Base-by-base conservation (phyloP, 2,888 invertebrate genomes). In the Epirrita christyi region DNA sequence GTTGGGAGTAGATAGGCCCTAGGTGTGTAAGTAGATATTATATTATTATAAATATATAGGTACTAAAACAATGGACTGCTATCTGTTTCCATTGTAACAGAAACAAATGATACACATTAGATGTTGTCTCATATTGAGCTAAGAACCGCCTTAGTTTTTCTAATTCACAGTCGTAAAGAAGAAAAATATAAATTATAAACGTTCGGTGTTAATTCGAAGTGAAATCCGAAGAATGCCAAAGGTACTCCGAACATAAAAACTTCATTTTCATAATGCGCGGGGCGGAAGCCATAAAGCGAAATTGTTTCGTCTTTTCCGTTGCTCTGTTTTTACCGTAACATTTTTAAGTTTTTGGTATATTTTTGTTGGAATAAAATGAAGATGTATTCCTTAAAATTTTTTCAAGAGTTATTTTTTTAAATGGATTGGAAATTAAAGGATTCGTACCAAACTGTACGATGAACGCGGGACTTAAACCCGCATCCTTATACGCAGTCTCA, bases 181-280 rank as follows among this genome's bases (percentile, higher is more conserved):
- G 29, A 50, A 64, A 58, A 58, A 63, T 59, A 55, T 63, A 67
- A 63, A 67, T 67, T 61, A 61, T 64, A 64, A 64, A 61, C 53
- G 48, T 40, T 59, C 54, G 63, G 64, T 63, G 68, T 74, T 75
- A 70, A 75, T 70, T 68, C 66, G 27, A 47, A 67, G 60, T 55
- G 62, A 69, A 73, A 71, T 70, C 67, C 57, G 61, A 74, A 66
- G 71, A 69, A 68, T 67, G 54, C 53, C 52, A 58, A 54, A 55
- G 40, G 55, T 55, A 57, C 32, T 50, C 51, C 27, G 70, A 71
- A 75, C 73, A 80, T 80, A 86, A 86, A 88, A 87, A 86, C 81
- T 83, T 86, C 78, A 89, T 88, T 88, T 86, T 85, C 84, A 87
- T 88, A 86, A 88, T 83, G 83, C 81, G 73, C 76, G 72, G 81